Evolutionary conservation across 1,140 invertebrate genomes (phyloP), one percentile per base, ranked within the genome.

Genomic region (Monochamus saltuarius): DNA sequence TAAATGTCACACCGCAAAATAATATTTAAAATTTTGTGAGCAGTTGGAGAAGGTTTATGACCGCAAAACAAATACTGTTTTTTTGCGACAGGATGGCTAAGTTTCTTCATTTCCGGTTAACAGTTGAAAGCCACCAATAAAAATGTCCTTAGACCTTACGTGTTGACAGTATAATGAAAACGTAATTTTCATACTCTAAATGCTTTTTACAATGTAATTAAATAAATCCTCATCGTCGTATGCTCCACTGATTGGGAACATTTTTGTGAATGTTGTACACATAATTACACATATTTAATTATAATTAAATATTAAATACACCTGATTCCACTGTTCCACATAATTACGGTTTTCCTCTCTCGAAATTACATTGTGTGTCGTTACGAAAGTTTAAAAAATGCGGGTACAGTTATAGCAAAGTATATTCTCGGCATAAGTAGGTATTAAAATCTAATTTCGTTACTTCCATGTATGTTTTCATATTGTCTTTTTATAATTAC

Each of bases 161-260:
- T 56, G 40, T 14, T 34, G 34, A 35, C 53, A 43, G 19, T 36
- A 57, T 29, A 57, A 57, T 57, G 43, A 36, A 50, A 57, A 57
- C 42, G 57, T 59, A 13, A 53, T 59, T 59, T 53, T 59, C 57
- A 59, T 59, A 53, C 17, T 53, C 39, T 59, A 53, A 59, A 59
- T 59, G 49, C 36, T 59, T 59, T 59, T 59, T 51, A 59, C 56
- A 59, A 59, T 59, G 47, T 51, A 52, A 59, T 59, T 59, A 59
- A 59, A 59, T 35, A 59, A 59, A 59, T 40, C 40, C 19, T 35
- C 57, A 52, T 52, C 34, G 11, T 59, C 45, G 57, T 40, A 53
- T 37, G 57, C 57, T 59, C 57, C 38, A 53, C 16, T 53, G 57
- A 59, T 42, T 53, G 36, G 57, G 39, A 53, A 59, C 47, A 45